These are phyloP conservation scores for Cyprinodon variegatus DNA, from an alignment of 2,113 vertebrate species.

Conservation along the genomic window DNA sequence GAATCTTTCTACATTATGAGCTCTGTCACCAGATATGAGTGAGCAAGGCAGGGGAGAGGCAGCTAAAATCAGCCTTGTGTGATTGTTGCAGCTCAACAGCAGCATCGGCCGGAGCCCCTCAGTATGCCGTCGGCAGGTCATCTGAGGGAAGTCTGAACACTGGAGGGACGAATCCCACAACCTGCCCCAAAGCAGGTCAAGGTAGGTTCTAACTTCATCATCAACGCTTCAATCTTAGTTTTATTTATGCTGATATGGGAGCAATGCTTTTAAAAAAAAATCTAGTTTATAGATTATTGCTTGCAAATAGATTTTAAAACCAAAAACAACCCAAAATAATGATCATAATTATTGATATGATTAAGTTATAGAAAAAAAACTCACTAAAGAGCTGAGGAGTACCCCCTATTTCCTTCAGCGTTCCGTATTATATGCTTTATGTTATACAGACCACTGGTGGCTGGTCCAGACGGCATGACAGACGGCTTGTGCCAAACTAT, in stretches of 20 bases:
- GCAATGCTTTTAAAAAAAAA: conserved; percentile 16
- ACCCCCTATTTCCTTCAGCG: too few relatives aligned
- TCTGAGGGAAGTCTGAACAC: conserved; percentile 72
- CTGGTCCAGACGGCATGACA: background rate
- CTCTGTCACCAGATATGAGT: conserved; percentile 77
- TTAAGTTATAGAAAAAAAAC: too few relatives aligned
- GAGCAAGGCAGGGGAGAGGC: conserved; percentile 64
- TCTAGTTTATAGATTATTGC: too few relatives aligned
- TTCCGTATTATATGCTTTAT: background rate
- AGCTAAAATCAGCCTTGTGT: conserved; percentile 74
- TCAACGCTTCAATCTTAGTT: background rate
- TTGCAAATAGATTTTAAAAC: too few relatives aligned
- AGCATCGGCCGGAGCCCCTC: conserved; percentile 62
- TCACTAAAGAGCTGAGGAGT: too few relatives aligned
- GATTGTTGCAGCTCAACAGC: conserved; percentile 68
- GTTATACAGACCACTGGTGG: background rate
- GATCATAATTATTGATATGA: too few relatives aligned
- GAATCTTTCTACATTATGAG: conserved; percentile 69
- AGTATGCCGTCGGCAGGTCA: conserved; percentile 63
- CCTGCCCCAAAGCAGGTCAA: conserved; percentile 74
- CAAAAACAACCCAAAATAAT: too few relatives aligned
- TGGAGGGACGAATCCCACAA: conserved; percentile 65
- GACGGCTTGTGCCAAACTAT: background rate
- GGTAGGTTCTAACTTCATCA: conserved; percentile 57
- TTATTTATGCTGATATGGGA: background rate